Conservation (phyloP, 1,140 invertebrate genomes). For the Glossosoma conforme region DNA sequence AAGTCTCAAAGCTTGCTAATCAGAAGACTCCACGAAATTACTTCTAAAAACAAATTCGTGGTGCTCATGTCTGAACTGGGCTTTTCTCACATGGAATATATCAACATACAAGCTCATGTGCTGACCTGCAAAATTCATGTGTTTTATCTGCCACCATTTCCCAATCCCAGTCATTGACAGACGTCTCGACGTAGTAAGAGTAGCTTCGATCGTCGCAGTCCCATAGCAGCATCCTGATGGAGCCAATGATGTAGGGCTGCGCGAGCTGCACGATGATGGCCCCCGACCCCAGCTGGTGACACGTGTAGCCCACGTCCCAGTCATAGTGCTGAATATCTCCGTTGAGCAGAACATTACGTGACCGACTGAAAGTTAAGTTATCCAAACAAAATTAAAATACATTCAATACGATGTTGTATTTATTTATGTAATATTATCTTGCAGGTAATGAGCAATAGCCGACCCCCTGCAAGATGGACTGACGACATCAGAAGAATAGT, state of each 20-base stretch:
- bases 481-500: no score
- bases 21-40: no score
- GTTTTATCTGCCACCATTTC: constrained; percentile 76
- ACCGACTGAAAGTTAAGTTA: constrained; percentile 57
- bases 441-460: no score
- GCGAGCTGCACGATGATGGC: constrained; percentile 92
- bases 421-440: no score
- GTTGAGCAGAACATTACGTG: constrained; percentile 92
- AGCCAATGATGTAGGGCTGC: constrained; percentile 91
- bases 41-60: no score
- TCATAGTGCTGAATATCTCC: constrained; percentile 92
- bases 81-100: no score
- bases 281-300: constrained; percentile 95
- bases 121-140: constrained; percentile 60
- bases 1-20: neutral
- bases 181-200: constrained; percentile 94
- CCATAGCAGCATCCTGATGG: constrained; percentile 91
- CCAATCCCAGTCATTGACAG: constrained; percentile 88
- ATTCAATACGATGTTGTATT: no score
- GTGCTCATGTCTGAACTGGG: no score
- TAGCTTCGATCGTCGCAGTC: constrained; percentile 97
- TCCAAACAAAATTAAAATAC: no score
- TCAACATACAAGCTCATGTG: neutral
- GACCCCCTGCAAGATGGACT: no score
- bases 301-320: constrained; percentile 98